Percentiles rank a stretch among this genome's conserved stretches.
Conservation (phyloP, 1,140 invertebrate species). For the Drosophila subpulchrella region DNA sequence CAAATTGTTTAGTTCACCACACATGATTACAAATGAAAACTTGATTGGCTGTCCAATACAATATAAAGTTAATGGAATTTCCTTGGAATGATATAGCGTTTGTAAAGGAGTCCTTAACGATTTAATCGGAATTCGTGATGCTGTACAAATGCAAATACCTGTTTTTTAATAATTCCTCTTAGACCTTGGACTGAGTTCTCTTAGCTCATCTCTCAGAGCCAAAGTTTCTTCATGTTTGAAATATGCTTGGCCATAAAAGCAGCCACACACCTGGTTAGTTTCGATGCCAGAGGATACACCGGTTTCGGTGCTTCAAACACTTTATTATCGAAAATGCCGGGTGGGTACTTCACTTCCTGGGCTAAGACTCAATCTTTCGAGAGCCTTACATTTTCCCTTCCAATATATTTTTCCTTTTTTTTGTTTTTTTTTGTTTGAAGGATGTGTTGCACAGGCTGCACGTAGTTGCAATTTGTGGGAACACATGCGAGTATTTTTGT, state of each 20-base stretch:
- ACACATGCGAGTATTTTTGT: conserved; percentile 26
- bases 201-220: background rate
- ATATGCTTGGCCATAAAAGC: conserved; percentile 1
- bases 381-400: conserved; percentile 9
- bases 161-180: background rate
- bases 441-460: conserved; percentile 37
- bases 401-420: background rate
- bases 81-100: background rate
- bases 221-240: background rate
- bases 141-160: too few relatives aligned
- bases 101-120: too few relatives aligned
- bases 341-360: conserved; percentile 13
- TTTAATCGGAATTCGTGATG: too few relatives aligned
- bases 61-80: background rate
- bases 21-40: background rate
- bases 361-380: conserved; percentile 26
- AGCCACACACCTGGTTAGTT: conserved; percentile 1
- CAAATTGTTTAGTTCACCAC: background rate
- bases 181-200: background rate
- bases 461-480: conserved; percentile 35
- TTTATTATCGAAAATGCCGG: conserved; percentile 24
- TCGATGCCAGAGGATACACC: conserved; percentile 6
- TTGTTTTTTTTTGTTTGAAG: background rate
- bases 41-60: background rate
- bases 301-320: conserved; percentile 11